Base-by-base conservation (phyloP, 1,140 invertebrate genomes). In the Neelides sp. region DNA sequence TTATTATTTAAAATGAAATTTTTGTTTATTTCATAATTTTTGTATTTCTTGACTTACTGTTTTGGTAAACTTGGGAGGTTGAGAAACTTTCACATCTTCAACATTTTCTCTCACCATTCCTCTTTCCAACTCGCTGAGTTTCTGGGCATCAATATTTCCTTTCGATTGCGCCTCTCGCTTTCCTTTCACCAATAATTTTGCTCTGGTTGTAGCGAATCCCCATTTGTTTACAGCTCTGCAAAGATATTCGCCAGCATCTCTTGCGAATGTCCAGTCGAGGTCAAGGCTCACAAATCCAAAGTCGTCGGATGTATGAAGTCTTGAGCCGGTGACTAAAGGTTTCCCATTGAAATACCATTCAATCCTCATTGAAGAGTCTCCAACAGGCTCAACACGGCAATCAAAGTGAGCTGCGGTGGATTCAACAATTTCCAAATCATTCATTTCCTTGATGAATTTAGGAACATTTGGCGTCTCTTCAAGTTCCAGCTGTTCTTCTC, bases 301-400 rank as follows among this genome's bases (percentile, higher is more conserved):
- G 62, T 95, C 90, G 65, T 92, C 87, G 17, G 90, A 75, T 67
- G 85, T 85, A 64, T 90, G 86, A 3, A 94, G 85, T 52, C 91
- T 73, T 12, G 85, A 89, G n/a, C 48, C 48, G 22, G 83, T 90
- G 0, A 80, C 83, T 62, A 94, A 82, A 24, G 87, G 85, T 59
- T 79, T 75, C 15, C 89, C 89, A 68, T 94, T 91, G 57, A 85
- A 80, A 77, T 83, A 92, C 90, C 91, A 95, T 66, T 94, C 88
- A 56, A 93, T 88, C 32, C 83, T 75, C 83, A 91, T 87, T 1
- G 80, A 78, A 7, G 85, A 73, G 69, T 93, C 88, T 46, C 81
- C 80, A 1, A 82, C 78, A 5, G 88, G 88, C 64, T 91, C 86
- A 0, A 93, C 83, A 34, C 85, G 75, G 63, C 86, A 90, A 61